Base-by-base conservation (phyloP, 2,888 invertebrate species). In the Marronus borbonicus region DNA sequence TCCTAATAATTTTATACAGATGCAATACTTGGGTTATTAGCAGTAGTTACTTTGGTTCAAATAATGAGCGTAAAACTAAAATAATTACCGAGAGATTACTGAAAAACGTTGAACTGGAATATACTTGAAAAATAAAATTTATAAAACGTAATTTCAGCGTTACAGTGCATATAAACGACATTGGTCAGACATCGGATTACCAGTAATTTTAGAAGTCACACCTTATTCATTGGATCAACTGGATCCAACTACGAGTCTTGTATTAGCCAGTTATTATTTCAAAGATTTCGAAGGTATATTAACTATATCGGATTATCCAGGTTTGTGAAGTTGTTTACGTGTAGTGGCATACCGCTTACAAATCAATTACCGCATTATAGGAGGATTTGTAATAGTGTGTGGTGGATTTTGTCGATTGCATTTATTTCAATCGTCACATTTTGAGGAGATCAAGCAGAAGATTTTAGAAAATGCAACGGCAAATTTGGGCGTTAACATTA, bases 141-240 rank as follows among this genome's bases (percentile, higher is more conserved):
- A 24, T 24, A 24, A 24, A 24, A 24, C 24, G 1, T n/a, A 17
- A 77, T 84, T 83, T 69, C 82, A 89, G 89, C 83, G 87, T 75
- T 98, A 94, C 89, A 94, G 95, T 89, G 97, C 96, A 4, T 96
- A 95, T 88, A 99, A 99, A 89, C 95, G 97, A 86, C 98, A 98
- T 86, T 99, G 99, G 98, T 97, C 98, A 66, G 98, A 98, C 75
- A 95, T 95, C 50, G 92, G 96, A 80, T 90, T 98, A 60, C 97
- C 97, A 0, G 93, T 97, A 20, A 93, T 96, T 31, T 89, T 99
- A 79, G 97, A 98, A 91, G 95, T 98, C 1, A 96, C 96, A n/a
- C 95, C 96, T 0, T 95, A 95, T 87, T 96, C 97, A 39, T 88
- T 99, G 76, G 96, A 98, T 87, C 99, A 99, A 88, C 88, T 97